Evolutionary conservation across 1,140 invertebrate species (phyloP), one percentile per base, ranked within the genome.

Genomic region (Lanistes nyassanus): DNA sequence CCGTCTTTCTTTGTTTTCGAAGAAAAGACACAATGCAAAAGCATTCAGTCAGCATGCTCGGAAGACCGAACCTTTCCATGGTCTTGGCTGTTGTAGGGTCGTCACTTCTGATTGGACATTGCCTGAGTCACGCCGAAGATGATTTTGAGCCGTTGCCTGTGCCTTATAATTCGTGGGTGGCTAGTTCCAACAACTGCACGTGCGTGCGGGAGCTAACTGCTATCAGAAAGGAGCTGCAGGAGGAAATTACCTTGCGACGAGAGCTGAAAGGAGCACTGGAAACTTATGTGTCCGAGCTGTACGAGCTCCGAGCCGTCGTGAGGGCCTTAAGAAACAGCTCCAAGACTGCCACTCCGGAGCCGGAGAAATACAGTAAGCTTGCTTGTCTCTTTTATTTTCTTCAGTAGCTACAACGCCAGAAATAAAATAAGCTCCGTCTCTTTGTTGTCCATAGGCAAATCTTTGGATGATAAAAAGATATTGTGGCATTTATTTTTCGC

Each of bases 251-350:
- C 7, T 47, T 76, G 36, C 39, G 78, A 39, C 62, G 42, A 72
- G 75, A 75, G 53, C 75, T 79, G 37, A 76, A 75, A 34, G 66
- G 68, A 5, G 72, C 75, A n/a, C 39, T 79, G 78, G 78, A 79
- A 37, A 76, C 78, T 0, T 77, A 79, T 51, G 75, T 79, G 1
- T 73, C 78, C 3, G 78, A 79, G 68, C 58, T 79, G 66, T 71
- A 74, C 23, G 78, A 74, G 7, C 51, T 79, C 5, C 62, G 62
- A 62, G 62, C 76, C 13, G 34, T 74, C 37, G 56, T 73, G 11
- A 29, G 21, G 56, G 23, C 42, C 23, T 36, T 79, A 29, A 67
- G 53, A 67, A 79, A 70, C 67, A 53, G 42, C 67, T 31, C 42
- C 3, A n/a, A 26, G 11, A 29, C 19, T 1, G 69, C 51, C 21